Conservation (phyloP, 2,797 vertebrate species). For the Dendrocincla fuliginosa region DNA sequence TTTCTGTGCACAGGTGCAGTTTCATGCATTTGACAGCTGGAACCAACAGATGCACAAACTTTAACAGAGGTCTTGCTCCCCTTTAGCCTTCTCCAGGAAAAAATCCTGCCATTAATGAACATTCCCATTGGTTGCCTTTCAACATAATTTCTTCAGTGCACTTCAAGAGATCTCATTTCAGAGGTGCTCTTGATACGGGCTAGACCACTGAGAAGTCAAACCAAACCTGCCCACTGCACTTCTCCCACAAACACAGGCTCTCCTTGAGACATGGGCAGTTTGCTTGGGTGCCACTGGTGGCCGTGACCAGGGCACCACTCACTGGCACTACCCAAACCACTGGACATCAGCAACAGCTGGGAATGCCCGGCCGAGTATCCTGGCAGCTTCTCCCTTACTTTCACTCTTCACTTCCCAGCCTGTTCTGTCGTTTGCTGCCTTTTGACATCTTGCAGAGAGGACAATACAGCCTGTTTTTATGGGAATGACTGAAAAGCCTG, state of each 20-base stretch:
- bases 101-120: background rate
- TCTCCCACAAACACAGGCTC: too few relatives aligned
- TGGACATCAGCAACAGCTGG: background rate
- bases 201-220: background rate
- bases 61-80: background rate
- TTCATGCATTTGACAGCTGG: background rate
- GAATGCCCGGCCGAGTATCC: background rate
- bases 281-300: rapidly evolving
- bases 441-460: background rate
- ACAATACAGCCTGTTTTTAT: background rate
- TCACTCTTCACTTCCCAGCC: background rate
- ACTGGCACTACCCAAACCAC: rapidly evolving
- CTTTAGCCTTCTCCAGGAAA: background rate
- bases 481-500: background rate
- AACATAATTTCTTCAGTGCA: background rate
- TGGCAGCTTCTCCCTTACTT: background rate
- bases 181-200: rapidly evolving
- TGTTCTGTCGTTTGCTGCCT: background rate
- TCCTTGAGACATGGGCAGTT: rapidly evolving
- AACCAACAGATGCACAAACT: background rate
- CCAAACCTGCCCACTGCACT: rapidly evolving
- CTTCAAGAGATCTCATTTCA: background rate
- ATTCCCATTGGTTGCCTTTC: background rate
- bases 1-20: background rate
- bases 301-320: rapidly evolving